Base-by-base conservation (phyloP, 92 coral and sea anemone genomes). In the Epizoanthus rinbou region DNA sequence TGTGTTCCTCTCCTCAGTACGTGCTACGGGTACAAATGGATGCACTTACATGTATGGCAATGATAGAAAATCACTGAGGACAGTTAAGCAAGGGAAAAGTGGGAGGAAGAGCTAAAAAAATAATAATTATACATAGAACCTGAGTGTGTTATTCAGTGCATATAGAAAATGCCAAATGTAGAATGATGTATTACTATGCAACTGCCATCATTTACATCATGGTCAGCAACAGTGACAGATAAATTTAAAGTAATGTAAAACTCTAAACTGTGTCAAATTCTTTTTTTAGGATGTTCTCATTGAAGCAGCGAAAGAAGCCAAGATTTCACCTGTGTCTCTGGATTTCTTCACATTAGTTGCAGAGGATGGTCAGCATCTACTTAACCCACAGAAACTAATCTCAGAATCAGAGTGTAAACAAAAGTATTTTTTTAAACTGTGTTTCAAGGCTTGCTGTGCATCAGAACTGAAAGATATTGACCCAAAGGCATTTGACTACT, bases 291-390 rank as follows among this genome's bases (percentile, higher is more conserved):
- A 96, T 84, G 92, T 96, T 21, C 95, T 98, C 70, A 86, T 87
- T 45, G 90, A 91, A 57, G 95, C 92, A 33, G 97, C 97, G 17
- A 57, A 82, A 56, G 53, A 63, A 53, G 82, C 89, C 15, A 73
- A 79, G 22, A 90, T 96, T 16, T 89, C 92, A 10, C 97, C 94
- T 37, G 78, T 92, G 13, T 87, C 89, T 28, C 74, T 96, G 63
- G 98, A 95, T 58, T 94, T 96, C 74, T 96, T 96, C 70, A 90
- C 98, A 9, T 84, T 96, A 11, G 95, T 96, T 65, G 74, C 98
- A 65, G 90, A 84, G 67, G 92, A 94, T 64, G 88, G 91, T 33
- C 74, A 88, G 17, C 85, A 85, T 63, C 82, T 84, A 52, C 89
- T 95, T 1, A 94, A 92, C 54, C 93, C 90, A 3, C 86, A 94